These are phyloP conservation scores for Drosophila kohkoa DNA, from an alignment of 1,140 invertebrate genomes.

Conservation along the genomic window DNA sequence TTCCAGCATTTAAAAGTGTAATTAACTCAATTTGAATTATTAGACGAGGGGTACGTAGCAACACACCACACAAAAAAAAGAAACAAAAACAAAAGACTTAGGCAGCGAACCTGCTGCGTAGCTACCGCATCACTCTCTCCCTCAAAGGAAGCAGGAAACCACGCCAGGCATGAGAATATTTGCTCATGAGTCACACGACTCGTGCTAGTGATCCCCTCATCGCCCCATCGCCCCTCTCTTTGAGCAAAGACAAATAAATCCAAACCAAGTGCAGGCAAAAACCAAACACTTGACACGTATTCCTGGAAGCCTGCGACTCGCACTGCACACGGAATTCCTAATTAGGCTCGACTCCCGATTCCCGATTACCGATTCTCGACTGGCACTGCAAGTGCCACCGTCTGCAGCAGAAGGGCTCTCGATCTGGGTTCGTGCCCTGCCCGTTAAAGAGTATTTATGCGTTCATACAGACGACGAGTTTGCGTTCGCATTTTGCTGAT, in stretches of 20 bases:
- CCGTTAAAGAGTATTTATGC: slow-evolving; percentile 64
- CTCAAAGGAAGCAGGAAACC: slow-evolving; percentile 78
- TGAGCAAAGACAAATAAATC: slow-evolving; percentile 3
- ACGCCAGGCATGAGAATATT: slow-evolving; percentile 68
- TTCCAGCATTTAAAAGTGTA: slow-evolving; percentile 80
- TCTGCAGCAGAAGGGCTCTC: slow-evolving; percentile 28
- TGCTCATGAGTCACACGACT: slow-evolving; percentile 66
- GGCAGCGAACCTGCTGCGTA: slow-evolving; percentile 61
- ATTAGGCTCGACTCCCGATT: slow-evolving; percentile 35
- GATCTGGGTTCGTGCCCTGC: slow-evolving; percentile 16
- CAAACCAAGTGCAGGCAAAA: not conserved
- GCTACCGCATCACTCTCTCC: not conserved
- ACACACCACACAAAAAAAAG: not conserved
- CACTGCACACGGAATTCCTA: slow-evolving; percentile 73
- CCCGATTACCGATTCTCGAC: slow-evolving; percentile 1
- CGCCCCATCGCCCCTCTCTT: no score
- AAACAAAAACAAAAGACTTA: slow-evolving; percentile 71
- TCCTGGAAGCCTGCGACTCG: slow-evolving; percentile 57
- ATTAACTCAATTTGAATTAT: slow-evolving; percentile 80
- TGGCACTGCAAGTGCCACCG: not conserved
- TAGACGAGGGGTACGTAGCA: slow-evolving; percentile 23
- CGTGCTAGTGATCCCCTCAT: slow-evolving; percentile 52
- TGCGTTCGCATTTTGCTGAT: slow-evolving; percentile 35
- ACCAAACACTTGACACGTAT: slow-evolving; percentile 57
- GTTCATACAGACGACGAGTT: slow-evolving; percentile 43